Base-by-base conservation (phyloP, 30 jellyfish, hydroid and myxozoan species). In the Morbakka virulenta region DNA sequence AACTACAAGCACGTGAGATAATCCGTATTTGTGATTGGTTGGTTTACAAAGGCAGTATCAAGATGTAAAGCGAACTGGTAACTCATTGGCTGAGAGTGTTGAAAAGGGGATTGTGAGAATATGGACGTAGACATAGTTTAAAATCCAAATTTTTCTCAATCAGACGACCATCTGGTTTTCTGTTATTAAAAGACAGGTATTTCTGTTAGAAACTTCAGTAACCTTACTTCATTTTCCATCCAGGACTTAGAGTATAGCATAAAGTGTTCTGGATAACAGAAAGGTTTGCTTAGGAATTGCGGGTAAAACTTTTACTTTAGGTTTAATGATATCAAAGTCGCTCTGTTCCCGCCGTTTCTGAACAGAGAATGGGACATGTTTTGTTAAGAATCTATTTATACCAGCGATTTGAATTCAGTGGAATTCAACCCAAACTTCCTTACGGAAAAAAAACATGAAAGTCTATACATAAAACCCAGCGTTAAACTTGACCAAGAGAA, bases 31-130 rank as follows among this genome's bases (percentile, higher is more conserved):
- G 71, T 51, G 89, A 84, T 84, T 84, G 95, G 95, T 72, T 66
- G 57, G 21, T 74, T 32, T 52, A 48, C 81, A 67, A 78, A 74
- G 88, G 72, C 69, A 86, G 64, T 71, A 69, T 84, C 95, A 84
- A 76, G 85, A 80, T 76, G 89, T 72, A 77, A 83, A 28, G 52
- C 76, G 26, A 13, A 76, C 67, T 75, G 89, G 57, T 67, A 85
- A 84, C 76, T 84, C 95, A 84, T 84, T 84, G 95, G 89, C 62
- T 83, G 72, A 83, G 70, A 84, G 65, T 83, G 32, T 33, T 83
- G 74, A 83, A 84, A 83, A 83, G 65, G 95, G 74, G 64, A 83
- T 83, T 83, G 87, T 73, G 95, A 85, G 87, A 83, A 83, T 41
- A 41, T 41, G 57, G 57, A 41, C 57, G 17, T 41, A 9, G 57